These are phyloP conservation scores for Callosobruchus maculatus DNA, from an alignment of 2,888 invertebrate species.

Conservation along the genomic window DNA sequence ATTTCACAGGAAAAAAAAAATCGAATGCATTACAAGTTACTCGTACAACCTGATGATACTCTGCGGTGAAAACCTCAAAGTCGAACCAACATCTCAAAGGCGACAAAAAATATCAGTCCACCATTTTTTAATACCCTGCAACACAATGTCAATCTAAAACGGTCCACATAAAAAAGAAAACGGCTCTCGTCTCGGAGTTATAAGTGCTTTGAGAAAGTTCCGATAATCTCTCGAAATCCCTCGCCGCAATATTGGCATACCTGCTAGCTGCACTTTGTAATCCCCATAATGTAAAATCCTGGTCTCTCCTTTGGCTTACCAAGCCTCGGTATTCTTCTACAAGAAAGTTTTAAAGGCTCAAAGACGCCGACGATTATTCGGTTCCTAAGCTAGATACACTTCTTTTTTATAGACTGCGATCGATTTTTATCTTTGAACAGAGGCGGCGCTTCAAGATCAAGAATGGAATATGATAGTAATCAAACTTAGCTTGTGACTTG, in stretches of 20 bases:
- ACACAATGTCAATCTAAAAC: background rate
- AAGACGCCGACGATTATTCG: constrained; percentile 43
- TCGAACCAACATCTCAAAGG: background rate
- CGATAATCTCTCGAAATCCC: constrained; percentile 46
- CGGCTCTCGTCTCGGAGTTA: background rate
- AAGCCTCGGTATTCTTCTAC: constrained; percentile 1
- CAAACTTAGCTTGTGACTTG: too few species aligned
- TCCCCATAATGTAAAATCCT: constrained; percentile 50
- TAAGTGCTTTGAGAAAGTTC: constrained; percentile 32
- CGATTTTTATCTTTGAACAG: background rate
- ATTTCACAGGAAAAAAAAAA: too few species aligned
- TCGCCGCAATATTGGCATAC: constrained; percentile 41
- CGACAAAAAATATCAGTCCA: background rate
- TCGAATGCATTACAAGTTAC: too few species aligned
- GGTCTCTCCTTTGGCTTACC: constrained; percentile 43
- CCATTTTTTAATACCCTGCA: background rate
- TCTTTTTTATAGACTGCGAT: constrained; percentile 15
- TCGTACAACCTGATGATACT: background rate
- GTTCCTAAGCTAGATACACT: constrained; percentile 37
- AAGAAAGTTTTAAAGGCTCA: constrained; percentile 29
- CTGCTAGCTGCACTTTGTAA: constrained; percentile 44
- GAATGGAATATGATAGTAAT: too few species aligned
- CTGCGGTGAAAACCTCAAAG: background rate
- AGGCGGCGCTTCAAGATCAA: background rate
- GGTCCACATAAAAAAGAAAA: background rate